A percentile compares a stretch with the other conserved stretches of the same genome.
Evolutionary conservation across 1,140 invertebrate genomes (phyloP).

Genomic region (Bombus waltoni): DNA sequence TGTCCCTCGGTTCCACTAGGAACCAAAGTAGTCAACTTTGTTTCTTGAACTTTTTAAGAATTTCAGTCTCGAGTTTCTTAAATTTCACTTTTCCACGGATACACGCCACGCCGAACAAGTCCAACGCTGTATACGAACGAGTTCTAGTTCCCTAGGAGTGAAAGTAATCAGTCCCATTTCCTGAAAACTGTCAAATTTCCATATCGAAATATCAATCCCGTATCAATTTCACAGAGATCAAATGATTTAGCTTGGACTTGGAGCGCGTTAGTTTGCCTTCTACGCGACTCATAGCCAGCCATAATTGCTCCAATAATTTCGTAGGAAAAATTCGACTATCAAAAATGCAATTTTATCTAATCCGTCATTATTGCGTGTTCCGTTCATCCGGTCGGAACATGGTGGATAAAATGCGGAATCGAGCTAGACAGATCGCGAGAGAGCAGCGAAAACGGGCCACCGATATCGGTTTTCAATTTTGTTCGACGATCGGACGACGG

Average conservation of each 20-base stretch:
- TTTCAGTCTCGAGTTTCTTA: too few species aligned
- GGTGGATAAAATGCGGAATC: not conserved
- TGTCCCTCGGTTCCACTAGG: too few species aligned
- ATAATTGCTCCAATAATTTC: too few species aligned
- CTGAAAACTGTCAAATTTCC: not conserved
- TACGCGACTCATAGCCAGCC: too few species aligned
- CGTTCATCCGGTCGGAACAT: not conserved
- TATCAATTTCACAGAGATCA: not conserved
- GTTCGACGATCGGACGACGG: not conserved
- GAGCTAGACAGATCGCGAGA: not conserved
- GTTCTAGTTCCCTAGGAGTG: not conserved
- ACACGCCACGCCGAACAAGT: not conserved
- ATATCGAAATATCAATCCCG: too few species aligned
- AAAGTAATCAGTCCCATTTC: not conserved
- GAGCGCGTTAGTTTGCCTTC: too few species aligned
- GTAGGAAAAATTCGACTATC: not conserved
- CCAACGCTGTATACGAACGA: not conserved
- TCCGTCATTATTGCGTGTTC: not conserved
- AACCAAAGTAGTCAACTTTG: not conserved
- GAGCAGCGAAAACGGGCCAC: not conserved
- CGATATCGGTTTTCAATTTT: constrained; percentile 5
- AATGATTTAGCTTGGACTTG: not conserved
- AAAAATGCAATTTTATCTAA: not conserved
- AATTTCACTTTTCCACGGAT: not conserved
- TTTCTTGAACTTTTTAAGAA: not conserved